These are phyloP conservation scores for Eupithecia centaureata DNA, from an alignment of 2,888 invertebrate genomes.

Conservation along the genomic window DNA sequence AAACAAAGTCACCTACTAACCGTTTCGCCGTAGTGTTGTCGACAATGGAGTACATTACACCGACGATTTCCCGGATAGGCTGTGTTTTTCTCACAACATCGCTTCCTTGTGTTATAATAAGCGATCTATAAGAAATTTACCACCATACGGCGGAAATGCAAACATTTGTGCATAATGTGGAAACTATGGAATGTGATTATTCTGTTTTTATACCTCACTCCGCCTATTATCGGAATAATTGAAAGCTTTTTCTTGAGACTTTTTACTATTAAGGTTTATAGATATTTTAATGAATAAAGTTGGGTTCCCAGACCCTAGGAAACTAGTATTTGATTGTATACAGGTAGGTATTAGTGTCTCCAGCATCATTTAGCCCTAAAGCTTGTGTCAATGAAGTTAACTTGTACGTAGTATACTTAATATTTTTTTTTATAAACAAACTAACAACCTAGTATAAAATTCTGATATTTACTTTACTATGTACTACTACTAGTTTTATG, in stretches of 20 bases:
- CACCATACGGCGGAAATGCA: constrained; percentile 38
- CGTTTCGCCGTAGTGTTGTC: constrained; percentile 35
- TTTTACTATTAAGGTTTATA: not conserved
- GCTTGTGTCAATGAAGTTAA: too few relatives aligned
- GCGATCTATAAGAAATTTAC: constrained; percentile 36
- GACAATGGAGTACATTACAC: constrained; percentile 37
- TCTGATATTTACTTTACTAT: too few relatives aligned
- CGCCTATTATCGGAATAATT: not conserved
- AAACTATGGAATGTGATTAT: constrained; percentile 8
- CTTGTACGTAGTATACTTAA: too few relatives aligned
- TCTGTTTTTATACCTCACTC: not conserved
- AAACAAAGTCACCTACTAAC: constrained; percentile 18
- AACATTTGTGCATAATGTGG: constrained; percentile 26
- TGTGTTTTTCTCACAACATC: constrained; percentile 41
- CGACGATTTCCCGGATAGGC: constrained; percentile 40
- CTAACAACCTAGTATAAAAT: too few relatives aligned
- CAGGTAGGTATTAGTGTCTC: too few relatives aligned
- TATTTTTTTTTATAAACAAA: too few relatives aligned
- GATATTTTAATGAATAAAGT: too few relatives aligned
- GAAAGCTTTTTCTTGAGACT: not conserved
- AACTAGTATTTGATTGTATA: too few relatives aligned
- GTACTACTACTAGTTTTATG: too few relatives aligned
- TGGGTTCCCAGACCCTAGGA: too few relatives aligned
- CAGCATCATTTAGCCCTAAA: too few relatives aligned
- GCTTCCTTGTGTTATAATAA: constrained; percentile 42